Conservation (phyloP, 1,140 invertebrate genomes). For the Lithobius niger region DNA sequence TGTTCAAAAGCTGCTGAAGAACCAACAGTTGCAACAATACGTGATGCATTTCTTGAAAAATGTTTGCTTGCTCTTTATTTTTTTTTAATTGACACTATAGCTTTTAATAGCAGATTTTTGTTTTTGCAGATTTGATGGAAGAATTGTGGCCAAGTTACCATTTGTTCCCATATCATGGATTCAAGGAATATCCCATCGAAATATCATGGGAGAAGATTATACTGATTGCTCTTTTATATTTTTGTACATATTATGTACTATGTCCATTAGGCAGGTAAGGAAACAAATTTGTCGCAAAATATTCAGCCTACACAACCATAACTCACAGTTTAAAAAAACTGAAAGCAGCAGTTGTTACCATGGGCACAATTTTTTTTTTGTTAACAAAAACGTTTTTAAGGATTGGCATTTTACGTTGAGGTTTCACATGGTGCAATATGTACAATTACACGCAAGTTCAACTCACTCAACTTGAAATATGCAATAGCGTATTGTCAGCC, state of each 20-base stretch:
- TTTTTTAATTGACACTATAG: background rate
- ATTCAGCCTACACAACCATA: background rate
- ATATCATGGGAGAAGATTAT: constrained; percentile 89
- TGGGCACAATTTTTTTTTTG: too few relatives aligned
- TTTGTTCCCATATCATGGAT: constrained; percentile 93
- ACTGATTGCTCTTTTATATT: constrained; percentile 99
- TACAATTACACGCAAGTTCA: too few relatives aligned
- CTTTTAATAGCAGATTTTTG: background rate
- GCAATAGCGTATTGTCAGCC: too few relatives aligned
- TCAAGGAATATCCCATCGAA: constrained; percentile 92
- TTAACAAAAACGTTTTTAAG: too few relatives aligned
- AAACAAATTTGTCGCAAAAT: background rate
- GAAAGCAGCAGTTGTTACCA: too few relatives aligned
- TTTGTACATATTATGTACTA: constrained; percentile 96
- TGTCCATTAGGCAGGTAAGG: constrained; percentile 85
- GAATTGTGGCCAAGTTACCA: constrained; percentile 91
- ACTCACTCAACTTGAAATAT: too few relatives aligned
- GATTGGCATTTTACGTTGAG: too few relatives aligned
- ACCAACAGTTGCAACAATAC: too few relatives aligned
- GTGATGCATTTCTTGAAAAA: constrained; percentile 1
- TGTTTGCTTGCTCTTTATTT: background rate
- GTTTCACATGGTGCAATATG: too few relatives aligned
- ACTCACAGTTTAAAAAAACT: too few relatives aligned
- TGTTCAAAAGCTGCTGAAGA: too few relatives aligned
- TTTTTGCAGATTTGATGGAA: constrained; percentile 82